Base-by-base conservation (phyloP, 2,888 invertebrate genomes). In the Pollenia angustigena region DNA sequence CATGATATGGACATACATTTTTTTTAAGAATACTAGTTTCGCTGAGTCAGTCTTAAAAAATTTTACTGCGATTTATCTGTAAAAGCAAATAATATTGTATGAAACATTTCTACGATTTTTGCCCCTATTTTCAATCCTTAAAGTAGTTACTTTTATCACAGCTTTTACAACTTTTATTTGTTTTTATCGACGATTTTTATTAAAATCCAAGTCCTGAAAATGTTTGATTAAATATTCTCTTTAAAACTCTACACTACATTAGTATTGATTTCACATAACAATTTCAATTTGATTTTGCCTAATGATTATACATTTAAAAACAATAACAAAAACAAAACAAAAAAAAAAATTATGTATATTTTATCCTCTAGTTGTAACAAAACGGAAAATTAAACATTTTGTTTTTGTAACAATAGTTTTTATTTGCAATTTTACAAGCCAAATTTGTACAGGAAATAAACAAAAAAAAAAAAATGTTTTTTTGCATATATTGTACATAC, bases 401-500 rank as follows among this genome's bases (percentile, higher is more conserved):
- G 23, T 66, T 64, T 64, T 56, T 72, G 46, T 81, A 81, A 42
- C 72, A 48, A 66, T 66, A n/a, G 42, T 44, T 74, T 64, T 44
- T 66, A 74, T 81, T 81, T 75, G 56, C 16, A 50, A 68, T 48
- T 58, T 56, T 68, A 50, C 66, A 50, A 81, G 81, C 81, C 74
- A 81, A 81, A 81, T 81, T 81, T 75, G 74, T 81, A 58, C 50
- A 74, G 66, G 66, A 75, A 68, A 81, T 54, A 60, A 23, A 58
- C 8, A 68, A 66, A 48, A 64, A 46, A 10, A 66, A n/a, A n/a
- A n/a, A n/a, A n/a, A n/a, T n/a, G n/a, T n/a, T 12, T 18, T 46
- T 72, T 32, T 6, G 6, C 32, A 32, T 6, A n/a, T n/a, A n/a
- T 9, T 40, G 14, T 60, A 50, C 48, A 60, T 60, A 48, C 32